Evolutionary conservation across 2,113 vertebrate species (phyloP).

Genomic region (Oxyruncus cristatus): DNA sequence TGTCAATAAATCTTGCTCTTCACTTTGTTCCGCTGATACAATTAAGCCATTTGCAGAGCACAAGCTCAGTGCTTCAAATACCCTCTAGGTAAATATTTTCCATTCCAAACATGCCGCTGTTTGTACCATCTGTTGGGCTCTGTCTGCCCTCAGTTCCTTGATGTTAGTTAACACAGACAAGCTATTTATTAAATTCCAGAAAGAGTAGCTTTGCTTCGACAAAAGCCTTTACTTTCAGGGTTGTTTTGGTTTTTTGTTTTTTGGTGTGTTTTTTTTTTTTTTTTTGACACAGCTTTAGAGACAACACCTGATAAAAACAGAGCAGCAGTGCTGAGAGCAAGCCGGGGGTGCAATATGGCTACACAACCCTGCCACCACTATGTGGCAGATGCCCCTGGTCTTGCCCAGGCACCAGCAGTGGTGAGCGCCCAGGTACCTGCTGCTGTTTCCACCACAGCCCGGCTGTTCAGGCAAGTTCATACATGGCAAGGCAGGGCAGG

Average conservation of each 20-base stretch:
- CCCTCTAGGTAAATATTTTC: conserved; percentile 71
- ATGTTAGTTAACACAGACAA: conserved; percentile 47
- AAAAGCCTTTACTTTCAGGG: background rate
- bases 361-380: accelerated
- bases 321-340: accelerated
- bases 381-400: background rate
- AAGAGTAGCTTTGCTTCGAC: background rate
- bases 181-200: conserved; percentile 36
- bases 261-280: background rate
- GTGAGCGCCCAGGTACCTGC: background rate
- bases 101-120: conserved; percentile 51
- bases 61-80: conserved; percentile 42
- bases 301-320: background rate
- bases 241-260: background rate
- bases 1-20: conserved; percentile 28
- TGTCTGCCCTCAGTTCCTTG: conserved; percentile 12
- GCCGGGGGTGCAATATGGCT: accelerated
- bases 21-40: conserved; percentile 73
- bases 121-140: conserved; percentile 55
- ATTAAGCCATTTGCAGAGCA: conserved; percentile 73
- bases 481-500: background rate
- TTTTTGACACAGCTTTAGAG: background rate
- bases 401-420: accelerated
- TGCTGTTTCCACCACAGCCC: background rate
- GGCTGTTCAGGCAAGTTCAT: background rate